A percentile compares a stretch with the other conserved stretches of the same genome.
Conservation (phyloP, 1,140 invertebrate genomes). For the Achatina immaculata region DNA sequence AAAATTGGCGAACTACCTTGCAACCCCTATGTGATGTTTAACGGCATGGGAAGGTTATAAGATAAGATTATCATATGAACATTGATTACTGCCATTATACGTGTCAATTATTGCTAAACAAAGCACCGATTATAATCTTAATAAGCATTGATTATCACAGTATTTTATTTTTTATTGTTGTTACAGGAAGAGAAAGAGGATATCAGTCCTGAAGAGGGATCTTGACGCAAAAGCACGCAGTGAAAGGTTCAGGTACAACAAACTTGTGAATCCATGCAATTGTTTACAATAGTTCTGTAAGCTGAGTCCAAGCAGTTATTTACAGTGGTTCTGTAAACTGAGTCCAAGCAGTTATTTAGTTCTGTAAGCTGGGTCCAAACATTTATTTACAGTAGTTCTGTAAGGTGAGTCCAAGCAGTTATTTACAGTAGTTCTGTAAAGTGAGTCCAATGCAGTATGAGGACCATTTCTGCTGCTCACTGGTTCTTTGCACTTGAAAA, state of each 20-base stretch:
- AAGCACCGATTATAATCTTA: constrained; percentile 7
- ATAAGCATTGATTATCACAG: constrained; percentile 37
- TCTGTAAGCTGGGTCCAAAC: not conserved
- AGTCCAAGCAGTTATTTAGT: not conserved
- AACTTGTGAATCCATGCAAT: not conserved
- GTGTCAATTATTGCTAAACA: too few species aligned
- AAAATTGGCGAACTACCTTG: too few species aligned
- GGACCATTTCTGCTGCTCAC: too few species aligned
- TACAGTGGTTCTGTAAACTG: not conserved
- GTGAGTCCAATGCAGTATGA: too few species aligned
- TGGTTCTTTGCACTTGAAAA: too few species aligned
- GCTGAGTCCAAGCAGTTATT: not conserved
- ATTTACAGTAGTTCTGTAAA: too few species aligned
- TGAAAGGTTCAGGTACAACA: constrained; percentile 76
- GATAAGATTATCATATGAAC: too few species aligned
- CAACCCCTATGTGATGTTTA: too few species aligned
- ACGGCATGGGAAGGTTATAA: too few species aligned
- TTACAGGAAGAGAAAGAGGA: constrained; percentile 64
- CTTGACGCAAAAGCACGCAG: constrained; percentile 94
- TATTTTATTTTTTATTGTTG: not conserved
- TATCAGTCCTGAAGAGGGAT: constrained; percentile 89
- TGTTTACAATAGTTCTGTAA: not conserved
- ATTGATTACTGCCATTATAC: too few species aligned
- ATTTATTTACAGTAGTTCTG: not conserved
- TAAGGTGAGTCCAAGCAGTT: too few species aligned